phyloP scores from a whole-genome alignment of 2,888 invertebrate genomes.

The Megamerina dolium region DNA sequence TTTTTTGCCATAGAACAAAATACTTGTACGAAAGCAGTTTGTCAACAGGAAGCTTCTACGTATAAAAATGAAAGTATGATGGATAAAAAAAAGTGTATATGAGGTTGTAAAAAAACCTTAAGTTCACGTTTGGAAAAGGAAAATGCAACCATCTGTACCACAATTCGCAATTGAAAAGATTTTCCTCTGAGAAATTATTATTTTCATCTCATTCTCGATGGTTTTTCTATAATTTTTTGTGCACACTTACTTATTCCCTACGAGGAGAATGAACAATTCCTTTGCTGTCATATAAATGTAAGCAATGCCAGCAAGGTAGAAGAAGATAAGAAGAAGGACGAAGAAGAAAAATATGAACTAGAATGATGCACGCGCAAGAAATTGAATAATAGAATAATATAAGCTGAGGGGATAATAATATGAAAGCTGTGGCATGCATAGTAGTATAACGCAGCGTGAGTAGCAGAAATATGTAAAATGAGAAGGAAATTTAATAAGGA shows the following conservation, averaged over 20 bases:
- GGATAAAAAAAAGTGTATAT: conserved; percentile 4
- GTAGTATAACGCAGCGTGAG: conserved; percentile 15
- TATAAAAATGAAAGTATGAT: conserved; percentile 13
- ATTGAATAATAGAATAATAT: not conserved
- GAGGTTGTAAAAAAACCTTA: conserved; percentile 8
- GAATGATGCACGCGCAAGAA: conserved; percentile 8
- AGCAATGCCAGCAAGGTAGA: too few species aligned
- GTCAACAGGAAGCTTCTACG: conserved; percentile 17
- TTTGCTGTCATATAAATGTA: too few species aligned
- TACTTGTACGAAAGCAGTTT: conserved; percentile 29
- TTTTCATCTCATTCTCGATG: too few species aligned
- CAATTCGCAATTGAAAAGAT: conserved; percentile 41
- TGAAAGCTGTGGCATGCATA: too few species aligned
- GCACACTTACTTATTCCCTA: too few species aligned
- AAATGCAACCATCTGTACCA: conserved; percentile 38
- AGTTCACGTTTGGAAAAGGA: conserved; percentile 22
- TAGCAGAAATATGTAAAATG: conserved; percentile 7
- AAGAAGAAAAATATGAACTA: too few species aligned
- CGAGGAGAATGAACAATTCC: not conserved
- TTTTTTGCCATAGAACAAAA: conserved; percentile 28
- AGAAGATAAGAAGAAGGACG: too few species aligned
- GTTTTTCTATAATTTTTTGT: too few species aligned
- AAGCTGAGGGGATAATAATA: too few species aligned
- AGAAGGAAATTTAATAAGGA: conserved; percentile 35
- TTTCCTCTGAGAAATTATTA: conserved; percentile 38